Conservation (phyloP, 2,113 vertebrate genomes). For the Protobothrops flavoviridis region DNA sequence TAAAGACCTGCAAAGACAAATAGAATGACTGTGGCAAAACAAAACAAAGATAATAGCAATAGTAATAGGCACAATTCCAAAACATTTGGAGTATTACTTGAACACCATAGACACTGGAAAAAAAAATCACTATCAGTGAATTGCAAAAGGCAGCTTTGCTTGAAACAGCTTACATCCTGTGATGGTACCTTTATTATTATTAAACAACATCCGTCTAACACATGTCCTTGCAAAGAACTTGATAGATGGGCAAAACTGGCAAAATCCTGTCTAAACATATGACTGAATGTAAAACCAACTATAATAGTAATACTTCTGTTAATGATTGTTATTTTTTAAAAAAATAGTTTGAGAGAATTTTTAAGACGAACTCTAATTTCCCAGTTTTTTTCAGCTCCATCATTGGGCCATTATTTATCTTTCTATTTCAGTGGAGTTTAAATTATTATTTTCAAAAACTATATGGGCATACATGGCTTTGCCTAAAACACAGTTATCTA, state of each 20-base stretch:
- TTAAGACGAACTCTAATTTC: not conserved
- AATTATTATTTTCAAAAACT: not conserved
- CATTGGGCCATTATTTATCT: not conserved
- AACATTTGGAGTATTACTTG: too few relatives aligned
- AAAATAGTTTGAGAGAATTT: not conserved
- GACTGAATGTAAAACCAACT: too few relatives aligned
- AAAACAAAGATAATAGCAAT: too few relatives aligned
- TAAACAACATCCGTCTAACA: too few relatives aligned
- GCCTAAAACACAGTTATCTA: not conserved
- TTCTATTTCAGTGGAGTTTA: not conserved
- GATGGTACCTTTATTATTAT: not conserved
- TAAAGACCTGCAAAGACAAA: too few relatives aligned
- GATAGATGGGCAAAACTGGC: too few relatives aligned
- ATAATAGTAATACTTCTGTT: not conserved
- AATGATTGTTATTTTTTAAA: not conserved
- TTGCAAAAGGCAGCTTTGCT: too few relatives aligned
- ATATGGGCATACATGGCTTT: not conserved
- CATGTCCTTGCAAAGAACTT: not conserved
- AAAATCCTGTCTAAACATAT: too few relatives aligned
- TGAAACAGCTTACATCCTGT: not conserved
- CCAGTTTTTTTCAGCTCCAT: not conserved
- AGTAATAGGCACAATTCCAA: too few relatives aligned
- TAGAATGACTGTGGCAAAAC: too few relatives aligned
- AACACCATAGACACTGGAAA: too few relatives aligned
- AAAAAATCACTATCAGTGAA: too few relatives aligned